Base-by-base conservation (phyloP, 2,888 invertebrate species). In the Tachina lurida region DNA sequence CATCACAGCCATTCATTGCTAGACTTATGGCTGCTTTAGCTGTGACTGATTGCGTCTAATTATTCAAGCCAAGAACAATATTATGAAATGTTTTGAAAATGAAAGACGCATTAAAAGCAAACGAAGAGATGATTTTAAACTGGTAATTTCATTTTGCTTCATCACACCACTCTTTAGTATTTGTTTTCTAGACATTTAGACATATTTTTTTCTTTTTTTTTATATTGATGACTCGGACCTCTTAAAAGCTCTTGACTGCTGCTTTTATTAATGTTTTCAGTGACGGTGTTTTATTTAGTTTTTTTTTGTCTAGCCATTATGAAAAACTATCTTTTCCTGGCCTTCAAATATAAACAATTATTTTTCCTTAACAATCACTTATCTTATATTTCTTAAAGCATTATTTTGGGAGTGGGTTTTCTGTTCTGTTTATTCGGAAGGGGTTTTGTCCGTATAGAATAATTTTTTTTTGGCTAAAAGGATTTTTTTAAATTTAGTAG, bases 31-130 rank as follows among this genome's bases (percentile, higher is more conserved):
- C 47, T 90, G 89, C 89, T 90, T 89, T 89, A 89, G 88, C 90
- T 88, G 88, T 91, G 91, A 91, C 90, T 91, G 90, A 91, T 91
- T 91, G 89, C 90, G 87, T 90, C 89, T 91, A 91, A 91, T 91
- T 91, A 91, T 89, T 91, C 90, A 90, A 70, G 88, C 88, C 88
- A 90, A 89, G 89, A 90, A 89, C 90, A 90, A 89, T 90, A 89
- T 89, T 88, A 88, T 76, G 67, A 78, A 78, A 84, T 60, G 43
- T 67, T 73, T 45, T 10, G 22, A 45, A 76, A 67, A 73, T 62
- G 43, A 65, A 60, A 58, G 39, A 71, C 17, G 41, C 17, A 19
- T 2, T 17, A 70, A 71, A 60, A 52, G 12, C 1, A 76, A 13
- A 13, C 10, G 31, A 17, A 67, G 31, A 9, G 1, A 43, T 65